Conservation (phyloP, 37 sponge, comb jelly and placozoan genomes). For the Theonella swinhoei region DNA sequence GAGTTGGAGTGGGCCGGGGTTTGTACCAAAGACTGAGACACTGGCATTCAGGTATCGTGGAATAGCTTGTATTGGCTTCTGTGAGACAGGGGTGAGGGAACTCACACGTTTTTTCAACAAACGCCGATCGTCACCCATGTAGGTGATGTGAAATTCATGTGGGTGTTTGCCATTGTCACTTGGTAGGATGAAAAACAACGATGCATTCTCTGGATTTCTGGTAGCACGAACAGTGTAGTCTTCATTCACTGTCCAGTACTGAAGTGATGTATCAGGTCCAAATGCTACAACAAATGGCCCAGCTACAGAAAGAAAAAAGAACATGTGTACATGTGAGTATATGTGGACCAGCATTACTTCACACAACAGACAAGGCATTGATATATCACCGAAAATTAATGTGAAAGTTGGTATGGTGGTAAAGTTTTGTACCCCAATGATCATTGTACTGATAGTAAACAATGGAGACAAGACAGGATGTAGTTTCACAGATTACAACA, state of each 20-base stretch:
- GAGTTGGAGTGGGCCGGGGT: conserved; percentile 43
- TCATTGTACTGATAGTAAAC: background rate
- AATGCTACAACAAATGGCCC: conserved; percentile 58
- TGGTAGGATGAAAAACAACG: conserved; percentile 43
- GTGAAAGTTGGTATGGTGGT: too few species aligned
- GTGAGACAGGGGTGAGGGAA: background rate
- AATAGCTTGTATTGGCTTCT: conserved; percentile 4
- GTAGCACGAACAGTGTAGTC: conserved; percentile 28
- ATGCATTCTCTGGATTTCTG: conserved; percentile 12
- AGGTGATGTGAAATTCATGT: conserved; percentile 58
- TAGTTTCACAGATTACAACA: too few species aligned
- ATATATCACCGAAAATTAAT: too few species aligned
- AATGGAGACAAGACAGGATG: too few species aligned
- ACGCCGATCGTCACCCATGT: conserved; percentile 1
- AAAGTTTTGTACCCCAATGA: too few species aligned
- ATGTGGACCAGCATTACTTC: too few species aligned
- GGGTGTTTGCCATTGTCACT: conserved; percentile 28
- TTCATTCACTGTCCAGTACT: conserved; percentile 40
- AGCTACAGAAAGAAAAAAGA: conserved; percentile 24
- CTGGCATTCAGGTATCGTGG: conserved; percentile 53
- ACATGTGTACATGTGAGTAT: too few species aligned
- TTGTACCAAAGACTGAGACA: conserved; percentile 17
- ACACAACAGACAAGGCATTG: too few species aligned
- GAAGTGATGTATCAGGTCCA: background rate
- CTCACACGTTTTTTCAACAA: background rate